Base-by-base conservation (phyloP, 2,888 invertebrate species). In the Drosophila meridionalis region DNA sequence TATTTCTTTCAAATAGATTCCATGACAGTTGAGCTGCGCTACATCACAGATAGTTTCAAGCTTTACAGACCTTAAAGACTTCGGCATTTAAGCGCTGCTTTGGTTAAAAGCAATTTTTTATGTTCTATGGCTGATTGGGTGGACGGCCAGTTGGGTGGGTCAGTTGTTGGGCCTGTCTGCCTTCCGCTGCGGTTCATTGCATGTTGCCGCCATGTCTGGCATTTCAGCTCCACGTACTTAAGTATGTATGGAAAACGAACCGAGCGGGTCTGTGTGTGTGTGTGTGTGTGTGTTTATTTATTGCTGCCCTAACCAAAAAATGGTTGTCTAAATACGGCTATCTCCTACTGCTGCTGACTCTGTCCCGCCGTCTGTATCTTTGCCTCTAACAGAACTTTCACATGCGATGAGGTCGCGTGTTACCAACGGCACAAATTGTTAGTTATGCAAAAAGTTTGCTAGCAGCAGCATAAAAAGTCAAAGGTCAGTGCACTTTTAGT, bases 161-260 rank as follows among this genome's bases (percentile, higher is more conserved):
- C 59, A 50, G 42, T 11, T 40, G 67, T 34, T 30, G 48, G 42
- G 59, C 48, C 65, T 68, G 82, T 70, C 80, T 73, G 73, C 58
- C 32, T 65, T 71, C 56, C 67, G 86, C 57, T 79, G 79, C 69
- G 69, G 84, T 80, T 87, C 87, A 80, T 82, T 76, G 90, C 90
- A 87, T 90, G 89, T 89, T 82, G 90, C 90, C 90, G 62, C 72
- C 69, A 76, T 90, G 90, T 90, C 90, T 90, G 87, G 82, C 78
- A 80, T 76, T 86, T 87, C 76, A 36, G 42, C 58, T 60, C 64
- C 63, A 67, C 69, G 73, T 67, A 65, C 69, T 73, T 63, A 48
- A 57, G 61, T 64, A 67, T 73, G 75, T 64, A 53, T 50, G 59
- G 11, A 47, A 32, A 48, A 77, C 63, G 34, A 62, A 20, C 11